These are phyloP conservation scores for Thalpophila matura DNA, from an alignment of 2,888 invertebrate genomes.

Conservation along the genomic window DNA sequence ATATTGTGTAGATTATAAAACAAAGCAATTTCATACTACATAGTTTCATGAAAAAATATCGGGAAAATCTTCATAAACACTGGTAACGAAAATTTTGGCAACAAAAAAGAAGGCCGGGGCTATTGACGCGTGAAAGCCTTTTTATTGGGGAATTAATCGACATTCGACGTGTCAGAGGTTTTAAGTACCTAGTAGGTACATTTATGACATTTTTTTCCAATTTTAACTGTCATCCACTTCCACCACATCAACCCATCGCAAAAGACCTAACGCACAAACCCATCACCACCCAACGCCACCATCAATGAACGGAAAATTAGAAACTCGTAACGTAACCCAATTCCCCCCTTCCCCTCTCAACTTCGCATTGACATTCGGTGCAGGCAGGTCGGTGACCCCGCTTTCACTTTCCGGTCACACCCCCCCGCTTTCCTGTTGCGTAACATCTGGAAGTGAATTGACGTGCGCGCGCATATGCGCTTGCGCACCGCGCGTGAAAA, in stretches of 20 bases:
- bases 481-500: conserved; percentile 57
- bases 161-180: too few species aligned
- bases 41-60: too few species aligned
- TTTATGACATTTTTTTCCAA: too few species aligned
- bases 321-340: conserved; percentile 66
- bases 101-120: too few species aligned
- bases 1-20: too few species aligned
- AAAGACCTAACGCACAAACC: background rate
- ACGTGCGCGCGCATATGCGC: conserved; percentile 48
- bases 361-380: conserved; percentile 75
- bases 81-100: too few species aligned
- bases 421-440: conserved; percentile 72
- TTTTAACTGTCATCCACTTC: background rate
- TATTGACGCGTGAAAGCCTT: too few species aligned
- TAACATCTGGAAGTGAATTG: conserved; percentile 62
- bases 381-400: conserved; percentile 60
- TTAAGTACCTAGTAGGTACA: too few species aligned
- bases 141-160: too few species aligned
- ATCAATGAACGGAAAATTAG: conserved; percentile 62
- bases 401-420: conserved; percentile 72
- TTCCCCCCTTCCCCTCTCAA: conserved; percentile 56
- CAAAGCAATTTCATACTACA: too few species aligned
- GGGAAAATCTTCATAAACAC: too few species aligned
- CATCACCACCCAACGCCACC: conserved; percentile 7
- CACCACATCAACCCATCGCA: background rate